Conservation (phyloP, 2,797 vertebrate genomes). For the Paguma larvata region DNA sequence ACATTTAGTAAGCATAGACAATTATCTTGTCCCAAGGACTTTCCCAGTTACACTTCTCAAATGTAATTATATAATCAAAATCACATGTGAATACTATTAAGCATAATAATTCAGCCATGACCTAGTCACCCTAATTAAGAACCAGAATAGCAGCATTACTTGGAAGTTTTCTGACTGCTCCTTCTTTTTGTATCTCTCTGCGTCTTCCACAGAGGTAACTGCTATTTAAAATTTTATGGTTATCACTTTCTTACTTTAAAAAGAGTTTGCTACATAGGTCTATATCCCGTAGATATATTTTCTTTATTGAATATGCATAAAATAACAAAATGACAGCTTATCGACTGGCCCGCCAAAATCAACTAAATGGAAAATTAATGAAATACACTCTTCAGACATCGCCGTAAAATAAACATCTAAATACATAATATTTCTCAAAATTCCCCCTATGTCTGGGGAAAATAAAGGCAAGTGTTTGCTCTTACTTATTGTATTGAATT, state of each 20-base stretch:
- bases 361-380: background rate
- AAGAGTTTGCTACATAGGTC: background rate
- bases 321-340: background rate
- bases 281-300: background rate
- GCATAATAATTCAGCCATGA: background rate
- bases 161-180: background rate
- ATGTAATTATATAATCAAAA: slow-evolving; percentile 54
- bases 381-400: background rate
- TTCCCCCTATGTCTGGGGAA: background rate
- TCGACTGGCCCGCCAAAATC: background rate
- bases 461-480: background rate
- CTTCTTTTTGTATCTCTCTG: background rate
- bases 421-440: background rate
- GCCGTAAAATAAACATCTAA: background rate
- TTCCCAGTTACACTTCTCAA: background rate
- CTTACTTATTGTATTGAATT: background rate
- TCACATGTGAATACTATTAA: slow-evolving; percentile 6
- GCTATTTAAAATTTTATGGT: background rate
- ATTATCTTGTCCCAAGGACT: slow-evolving; percentile 23
- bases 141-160: background rate
- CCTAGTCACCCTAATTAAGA: background rate
- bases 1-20: background rate
- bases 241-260: background rate
- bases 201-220: background rate
- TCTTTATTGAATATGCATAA: background rate